Percentiles rank a stretch among this genome's conserved stretches.
Conservation (phyloP, 2,888 invertebrate genomes). For the Watsonalla binaria region DNA sequence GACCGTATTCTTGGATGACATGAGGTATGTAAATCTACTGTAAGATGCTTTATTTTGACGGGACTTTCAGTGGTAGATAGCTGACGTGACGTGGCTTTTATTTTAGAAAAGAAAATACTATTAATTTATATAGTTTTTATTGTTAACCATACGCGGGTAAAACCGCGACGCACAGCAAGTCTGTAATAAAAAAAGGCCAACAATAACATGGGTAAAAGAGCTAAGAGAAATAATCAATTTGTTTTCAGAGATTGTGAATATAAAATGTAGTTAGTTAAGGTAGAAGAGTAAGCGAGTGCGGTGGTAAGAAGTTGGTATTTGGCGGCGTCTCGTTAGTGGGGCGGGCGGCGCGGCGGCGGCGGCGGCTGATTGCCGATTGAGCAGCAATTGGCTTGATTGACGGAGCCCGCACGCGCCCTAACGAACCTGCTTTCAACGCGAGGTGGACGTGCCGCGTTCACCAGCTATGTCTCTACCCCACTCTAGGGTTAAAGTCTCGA, state of each 20-base stretch:
- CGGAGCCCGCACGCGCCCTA: slow-evolving; percentile 65
- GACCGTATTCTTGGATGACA: too few relatives aligned
- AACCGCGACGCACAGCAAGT: too few relatives aligned
- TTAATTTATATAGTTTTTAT: too few relatives aligned
- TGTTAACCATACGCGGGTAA: too few relatives aligned
- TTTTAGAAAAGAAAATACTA: neutral
- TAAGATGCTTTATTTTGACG: too few relatives aligned
- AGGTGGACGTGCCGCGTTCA: slow-evolving; percentile 52
- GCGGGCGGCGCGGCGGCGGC: slow-evolving; percentile 27
- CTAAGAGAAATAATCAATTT: slow-evolving; percentile 3
- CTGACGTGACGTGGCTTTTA: neutral
- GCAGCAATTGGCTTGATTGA: slow-evolving; percentile 79
- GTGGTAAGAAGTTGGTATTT: slow-evolving; percentile 65
- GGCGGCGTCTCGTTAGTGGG: slow-evolving; percentile 63
- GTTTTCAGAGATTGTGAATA: slow-evolving; percentile 28
- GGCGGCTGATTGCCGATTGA: slow-evolving; percentile 77
- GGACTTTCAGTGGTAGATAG: neutral
- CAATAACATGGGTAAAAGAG: too few relatives aligned
- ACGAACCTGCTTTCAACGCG: slow-evolving; percentile 73
- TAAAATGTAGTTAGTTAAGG: slow-evolving; percentile 37
- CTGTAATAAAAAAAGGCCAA: too few relatives aligned
- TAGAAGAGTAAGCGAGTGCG: slow-evolving; percentile 46
- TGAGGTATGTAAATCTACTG: too few relatives aligned
- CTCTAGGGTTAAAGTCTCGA: slow-evolving; percentile 6
- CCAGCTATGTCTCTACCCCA: slow-evolving; percentile 9